Evolutionary conservation across 2,888 invertebrate species (phyloP), one percentile per base, ranked within the genome.

Genomic region (Xanthorhoe spadicearia): DNA sequence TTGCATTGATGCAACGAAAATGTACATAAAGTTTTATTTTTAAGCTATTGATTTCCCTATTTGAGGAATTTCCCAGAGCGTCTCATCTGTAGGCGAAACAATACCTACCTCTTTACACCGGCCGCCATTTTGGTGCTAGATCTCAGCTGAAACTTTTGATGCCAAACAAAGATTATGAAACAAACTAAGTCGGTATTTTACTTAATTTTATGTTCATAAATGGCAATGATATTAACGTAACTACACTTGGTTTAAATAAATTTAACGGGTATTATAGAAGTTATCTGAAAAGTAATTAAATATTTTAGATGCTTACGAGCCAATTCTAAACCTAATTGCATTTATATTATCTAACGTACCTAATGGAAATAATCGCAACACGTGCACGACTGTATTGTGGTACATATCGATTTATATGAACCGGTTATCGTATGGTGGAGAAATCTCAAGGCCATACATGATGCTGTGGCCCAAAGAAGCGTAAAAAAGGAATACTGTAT

Each of bases 371-470:
- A 64, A 64, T 68, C 35, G 35, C 43, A 43, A 64, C 68, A 68
- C 68, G 68, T 68, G 68, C 61, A 68, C 57, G 54, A 17, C 46
- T 2, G 57, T 64, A 64, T 52, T 38, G 52, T 61, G 50, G 58
- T 54, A 58, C 49, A 59, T 57, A 63, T 61, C 49, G 61, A 56
- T 63, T 57, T 58, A 64, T 68, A 64, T 53, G 50, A 64, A 64
- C 68, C 64, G 64, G 68, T 64, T 68, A 64, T 64, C 19, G 57
- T 61, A 32, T 64, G 32, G 62, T 61, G 53, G 43, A 57, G 54
- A 61, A 53, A 61, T 61, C 50, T 68, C 61, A 61, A 64, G 64
- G 68, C 46, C 52, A 54, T 19, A 17, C 51, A 52, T 53, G 54
- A 59, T 54, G 56, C 19, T 55, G 60, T 10, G 53, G 48, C 19